phyloP scores from a whole-genome alignment of 2,113 vertebrate genomes.

The Empidonax traillii region DNA sequence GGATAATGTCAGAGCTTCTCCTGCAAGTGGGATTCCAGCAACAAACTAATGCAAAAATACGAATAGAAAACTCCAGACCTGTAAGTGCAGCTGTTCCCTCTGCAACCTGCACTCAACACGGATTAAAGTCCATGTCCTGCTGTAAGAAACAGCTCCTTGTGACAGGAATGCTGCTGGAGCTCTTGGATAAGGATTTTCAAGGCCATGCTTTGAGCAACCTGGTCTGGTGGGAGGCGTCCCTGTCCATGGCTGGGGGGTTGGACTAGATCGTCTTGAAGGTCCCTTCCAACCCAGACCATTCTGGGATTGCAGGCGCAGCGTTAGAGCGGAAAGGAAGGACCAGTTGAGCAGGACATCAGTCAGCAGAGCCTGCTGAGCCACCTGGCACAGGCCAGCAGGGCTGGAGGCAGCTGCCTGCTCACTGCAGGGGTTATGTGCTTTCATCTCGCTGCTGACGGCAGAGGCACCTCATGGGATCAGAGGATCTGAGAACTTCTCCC shows the following conservation, averaged over 20 bases:
- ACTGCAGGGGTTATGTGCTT: background rate
- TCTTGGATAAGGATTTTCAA: background rate
- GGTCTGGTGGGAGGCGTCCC: background rate
- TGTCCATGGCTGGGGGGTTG: background rate
- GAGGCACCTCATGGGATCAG: background rate
- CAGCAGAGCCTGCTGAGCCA: background rate
- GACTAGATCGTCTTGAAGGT: background rate
- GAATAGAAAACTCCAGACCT: background rate
- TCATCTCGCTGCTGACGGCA: background rate
- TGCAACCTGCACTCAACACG: background rate
- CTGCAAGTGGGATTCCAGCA: background rate
- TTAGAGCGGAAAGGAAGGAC: background rate
- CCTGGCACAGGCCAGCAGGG: background rate
- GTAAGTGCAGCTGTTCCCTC: background rate
- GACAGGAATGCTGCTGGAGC: background rate
- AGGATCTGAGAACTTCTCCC: background rate
- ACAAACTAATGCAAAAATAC: background rate
- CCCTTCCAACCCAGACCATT: background rate
- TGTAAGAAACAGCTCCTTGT: background rate
- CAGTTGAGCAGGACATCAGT: background rate
- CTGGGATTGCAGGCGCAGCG: background rate
- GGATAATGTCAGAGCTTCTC: background rate
- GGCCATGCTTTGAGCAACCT: background rate
- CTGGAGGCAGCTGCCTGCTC: background rate
- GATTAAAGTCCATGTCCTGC: background rate